Conservation (phyloP, 2,113 vertebrate species). For the Pomatostomus ruficeps region DNA sequence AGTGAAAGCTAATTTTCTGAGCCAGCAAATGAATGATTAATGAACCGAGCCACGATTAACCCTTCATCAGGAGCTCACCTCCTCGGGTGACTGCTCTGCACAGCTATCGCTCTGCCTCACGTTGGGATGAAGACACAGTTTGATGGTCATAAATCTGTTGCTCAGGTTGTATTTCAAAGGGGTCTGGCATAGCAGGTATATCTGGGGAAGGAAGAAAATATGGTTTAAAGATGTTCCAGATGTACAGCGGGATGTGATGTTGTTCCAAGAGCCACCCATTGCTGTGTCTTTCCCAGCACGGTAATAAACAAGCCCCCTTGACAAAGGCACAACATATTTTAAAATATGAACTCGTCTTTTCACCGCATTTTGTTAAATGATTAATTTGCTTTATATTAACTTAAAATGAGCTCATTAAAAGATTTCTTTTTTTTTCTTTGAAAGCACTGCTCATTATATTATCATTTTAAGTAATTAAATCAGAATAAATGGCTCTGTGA, state of each 20-base stretch:
- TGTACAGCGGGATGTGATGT: neutral
- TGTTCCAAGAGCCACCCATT: neutral
- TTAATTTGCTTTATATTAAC: conserved; percentile 78
- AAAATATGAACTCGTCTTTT: conserved; percentile 57
- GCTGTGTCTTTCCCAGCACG: neutral
- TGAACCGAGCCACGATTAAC: conserved; percentile 28
- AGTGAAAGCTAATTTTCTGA: conserved; percentile 58
- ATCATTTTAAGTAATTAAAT: conserved; percentile 93
- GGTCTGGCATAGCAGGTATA: neutral
- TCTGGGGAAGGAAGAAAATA: neutral
- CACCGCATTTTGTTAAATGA: conserved; percentile 65
- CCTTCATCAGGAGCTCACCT: conserved; percentile 21
- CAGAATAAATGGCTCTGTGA: conserved; percentile 86
- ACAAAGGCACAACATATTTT: conserved; percentile 28
- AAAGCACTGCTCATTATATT: conserved; percentile 78
- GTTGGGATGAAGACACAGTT: neutral
- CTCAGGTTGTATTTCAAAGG: conserved; percentile 31
- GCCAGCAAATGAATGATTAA: conserved; percentile 59
- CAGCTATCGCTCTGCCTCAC: neutral
- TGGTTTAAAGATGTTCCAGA: conserved; percentile 5
- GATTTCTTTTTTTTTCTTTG: conserved; percentile 72
- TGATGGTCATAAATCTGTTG: neutral
- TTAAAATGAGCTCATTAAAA: conserved; percentile 77
- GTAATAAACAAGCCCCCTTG: neutral
- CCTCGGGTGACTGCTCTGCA: neutral